These are phyloP conservation scores for Halotydeus destructor DNA, from an alignment of 1,140 invertebrate species.

Conservation along the genomic window DNA sequence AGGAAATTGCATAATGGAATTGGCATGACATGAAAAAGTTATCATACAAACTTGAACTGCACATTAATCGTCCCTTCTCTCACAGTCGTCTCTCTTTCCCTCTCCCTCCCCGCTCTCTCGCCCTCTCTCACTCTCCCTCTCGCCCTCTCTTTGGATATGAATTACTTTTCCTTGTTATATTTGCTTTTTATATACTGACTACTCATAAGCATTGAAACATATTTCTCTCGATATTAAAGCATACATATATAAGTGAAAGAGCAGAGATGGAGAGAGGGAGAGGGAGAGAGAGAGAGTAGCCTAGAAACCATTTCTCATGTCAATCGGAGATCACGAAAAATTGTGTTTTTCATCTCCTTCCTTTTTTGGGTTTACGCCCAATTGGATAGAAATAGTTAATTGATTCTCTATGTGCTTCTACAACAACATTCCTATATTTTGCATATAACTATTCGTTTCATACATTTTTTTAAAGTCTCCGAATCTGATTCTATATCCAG, in stretches of 20 bases:
- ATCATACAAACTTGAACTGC: too few relatives aligned
- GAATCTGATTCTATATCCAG: too few relatives aligned
- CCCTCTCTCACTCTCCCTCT: conserved; percentile 1
- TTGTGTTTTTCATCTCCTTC: not conserved
- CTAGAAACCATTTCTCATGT: conserved; percentile 4
- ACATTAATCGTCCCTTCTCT: too few relatives aligned
- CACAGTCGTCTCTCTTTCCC: too few relatives aligned
- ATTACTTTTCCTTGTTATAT: not conserved
- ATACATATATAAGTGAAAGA: not conserved
- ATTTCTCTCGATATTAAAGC: not conserved
- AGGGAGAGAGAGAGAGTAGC: not conserved
- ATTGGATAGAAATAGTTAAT: not conserved
- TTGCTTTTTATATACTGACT: conserved; percentile 1
- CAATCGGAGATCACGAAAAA: not conserved
- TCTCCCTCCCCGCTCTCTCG: too few relatives aligned
- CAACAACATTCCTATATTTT: too few relatives aligned
- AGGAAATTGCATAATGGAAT: too few relatives aligned
- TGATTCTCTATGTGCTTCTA: not conserved
- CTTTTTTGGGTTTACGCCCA: not conserved
- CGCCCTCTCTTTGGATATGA: not conserved
- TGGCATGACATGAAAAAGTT: too few relatives aligned
- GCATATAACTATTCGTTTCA: too few relatives aligned
- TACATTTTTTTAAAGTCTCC: too few relatives aligned
- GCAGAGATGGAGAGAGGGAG: not conserved
- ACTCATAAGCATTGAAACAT: not conserved